Evolutionary conservation across 2,888 invertebrate species (phyloP), one percentile per base, ranked within the genome.

Genomic region (Tholera decimalis): DNA sequence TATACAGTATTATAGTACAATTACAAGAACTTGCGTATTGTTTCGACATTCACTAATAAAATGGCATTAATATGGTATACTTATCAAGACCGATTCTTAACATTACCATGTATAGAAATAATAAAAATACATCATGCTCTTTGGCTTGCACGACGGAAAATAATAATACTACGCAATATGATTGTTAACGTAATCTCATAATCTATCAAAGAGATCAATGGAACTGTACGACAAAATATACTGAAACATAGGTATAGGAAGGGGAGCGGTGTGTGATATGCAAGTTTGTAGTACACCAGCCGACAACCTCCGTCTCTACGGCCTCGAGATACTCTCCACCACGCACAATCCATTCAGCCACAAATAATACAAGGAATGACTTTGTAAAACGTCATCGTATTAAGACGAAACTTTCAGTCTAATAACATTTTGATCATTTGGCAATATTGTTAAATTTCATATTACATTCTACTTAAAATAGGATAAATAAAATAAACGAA

Each of bases 121-220:
- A 93, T 92, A 93, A 91, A 92, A 94, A 94, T 91, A 93, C 94
- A 94, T 95, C 95, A 95, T 94, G 95, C 95, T 95, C 95, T 95
- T 94, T 95, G 95, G 95, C 94, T 93, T 94, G 95, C 94, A 95
- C 94, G 95, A 94, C 93, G 93, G 90, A 93, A 88, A 92, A 83
- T 91, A 89, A 89, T 85, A 87, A 88, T 86, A 92, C 86, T 84
- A 88, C 81, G 73, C 86, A 88, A 86, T 61, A 88, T 83, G 87
- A 88, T 88, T 86, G 85, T 85, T 85, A 91, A 90, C 79, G 84
- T 84, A 91, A 91, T 91, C 89, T 91, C 89, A 88, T 89, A 88
- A 91, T 85, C 88, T 91, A 93, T 90, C 80, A 92, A 86, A 88
- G 94, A 94, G 94, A 94, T 94, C 94, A 93, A 90, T 91, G 85